Base-by-base conservation (phyloP, 2,113 vertebrate species). In the Barnardius zonarius region DNA sequence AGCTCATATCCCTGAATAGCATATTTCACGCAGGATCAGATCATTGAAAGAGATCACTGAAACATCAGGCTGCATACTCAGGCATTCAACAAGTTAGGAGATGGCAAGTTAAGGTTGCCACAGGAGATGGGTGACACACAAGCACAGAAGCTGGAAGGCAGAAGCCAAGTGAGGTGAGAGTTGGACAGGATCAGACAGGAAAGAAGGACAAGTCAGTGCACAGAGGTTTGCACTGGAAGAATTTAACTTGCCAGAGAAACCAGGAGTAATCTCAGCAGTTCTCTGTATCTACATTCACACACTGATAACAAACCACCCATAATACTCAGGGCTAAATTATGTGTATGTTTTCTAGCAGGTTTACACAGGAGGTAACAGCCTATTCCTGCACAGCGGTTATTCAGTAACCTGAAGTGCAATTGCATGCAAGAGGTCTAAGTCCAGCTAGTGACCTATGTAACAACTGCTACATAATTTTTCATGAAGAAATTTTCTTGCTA, bases 121-220 rank as follows among this genome's bases (percentile, higher is more conserved):
- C 63, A 57, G 77, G 80, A 82, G 88, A 67, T 14, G 52, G 59
- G 90, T 68, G 64, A 88, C 92, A 95, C 67, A 37, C 67, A 70
- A 88, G 90, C 92, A 68, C 43, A 81, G 39, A 61, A 80, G 90
- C 86, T 85, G 74, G 77, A 81, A 92, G 92, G 88, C 86, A 94
- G 88, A 63, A 86, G 93, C 76, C 52, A 62, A 80, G 81, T 79
- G 74, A 94, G 91, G 88, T 92, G 88, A 92, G 83, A 68, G 44
- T 6, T 23, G 61, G 61, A 55, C 80, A 79, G 83, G 69, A 88
- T 86, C 80, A 82, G 91, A 92, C 61, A 92, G 57, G 52, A 95
- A 76, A 78, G 57, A 39, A 85, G n/a, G 73, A 78, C 80, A 83
- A 75, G 88, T 88, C 90, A 64, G 77, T 17, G 66, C 88, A 78